phyloP scores from a whole-genome alignment of 2,888 invertebrate species.

The Cecidostiba fungosa region DNA sequence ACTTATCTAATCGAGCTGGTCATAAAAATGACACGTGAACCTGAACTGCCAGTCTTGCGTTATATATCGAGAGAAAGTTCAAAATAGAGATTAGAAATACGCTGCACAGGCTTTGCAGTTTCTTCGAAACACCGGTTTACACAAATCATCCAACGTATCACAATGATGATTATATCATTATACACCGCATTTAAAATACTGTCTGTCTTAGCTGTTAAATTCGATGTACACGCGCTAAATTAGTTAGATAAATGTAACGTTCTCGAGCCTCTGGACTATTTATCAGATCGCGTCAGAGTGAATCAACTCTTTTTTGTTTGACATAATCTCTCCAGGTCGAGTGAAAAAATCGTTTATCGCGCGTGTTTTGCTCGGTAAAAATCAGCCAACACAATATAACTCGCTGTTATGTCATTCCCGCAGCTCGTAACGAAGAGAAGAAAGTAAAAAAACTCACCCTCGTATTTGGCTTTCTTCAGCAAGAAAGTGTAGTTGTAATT shows the following conservation, averaged over 20 bases:
- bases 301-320: not conserved
- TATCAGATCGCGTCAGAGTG: conserved; percentile 4
- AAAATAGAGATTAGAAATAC: not conserved
- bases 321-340: not conserved
- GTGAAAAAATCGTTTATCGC: not conserved
- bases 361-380: conserved; percentile 3
- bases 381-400: not conserved
- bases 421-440: not conserved
- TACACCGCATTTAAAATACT: not conserved
- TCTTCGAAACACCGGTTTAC: not conserved
- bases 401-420: not conserved
- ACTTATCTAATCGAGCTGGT: conserved; percentile 15
- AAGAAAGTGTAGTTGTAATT: conserved; percentile 85
- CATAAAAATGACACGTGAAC: conserved; percentile 3
- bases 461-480: conserved; percentile 71
- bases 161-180: not conserved
- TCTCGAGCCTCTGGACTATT: not conserved
- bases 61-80: not conserved
- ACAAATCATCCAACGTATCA: not conserved
- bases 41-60: not conserved
- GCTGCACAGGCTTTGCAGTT: not conserved
- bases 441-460: conserved; percentile 69
- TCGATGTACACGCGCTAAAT: not conserved
- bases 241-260: not conserved
- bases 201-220: not conserved